Percentiles rank a stretch among this genome's conserved stretches.
These are phyloP conservation scores for Helicoverpa armigera DNA, from an alignment of 1,140 invertebrate species.

Conservation along the genomic window DNA sequence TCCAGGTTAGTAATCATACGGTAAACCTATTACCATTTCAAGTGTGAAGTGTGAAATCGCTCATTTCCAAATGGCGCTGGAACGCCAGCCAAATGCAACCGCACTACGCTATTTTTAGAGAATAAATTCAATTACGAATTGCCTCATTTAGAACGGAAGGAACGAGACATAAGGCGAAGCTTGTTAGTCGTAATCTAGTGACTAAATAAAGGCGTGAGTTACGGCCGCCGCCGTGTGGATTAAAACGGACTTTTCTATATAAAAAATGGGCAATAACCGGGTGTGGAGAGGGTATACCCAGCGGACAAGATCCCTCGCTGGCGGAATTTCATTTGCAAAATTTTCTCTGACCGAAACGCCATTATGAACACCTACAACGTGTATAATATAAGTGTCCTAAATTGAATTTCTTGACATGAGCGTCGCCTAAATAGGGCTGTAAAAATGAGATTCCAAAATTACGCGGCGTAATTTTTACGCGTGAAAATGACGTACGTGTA, in stretches of 20 bases:
- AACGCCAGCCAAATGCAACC: conserved; percentile 50
- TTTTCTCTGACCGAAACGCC: conserved; percentile 62
- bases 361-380: conserved; percentile 56
- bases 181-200: conserved; percentile 68
- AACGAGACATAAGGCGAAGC: conserved; percentile 54
- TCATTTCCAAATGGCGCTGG: conserved; percentile 49
- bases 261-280: conserved; percentile 72
- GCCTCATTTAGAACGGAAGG: conserved; percentile 29
- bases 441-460: conserved; percentile 49
- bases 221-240: conserved; percentile 65
- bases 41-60: conserved; percentile 68
- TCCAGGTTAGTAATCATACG: conserved; percentile 64
- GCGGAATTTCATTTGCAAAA: conserved; percentile 72
- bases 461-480: conserved; percentile 45
- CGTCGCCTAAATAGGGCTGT: conserved; percentile 32
- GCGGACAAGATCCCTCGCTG: conserved; percentile 55
- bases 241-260: conserved; percentile 70
- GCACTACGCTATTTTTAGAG: conserved; percentile 40
- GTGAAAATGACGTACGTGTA: conserved; percentile 48
- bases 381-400: conserved; percentile 55
- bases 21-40: conserved; percentile 60
- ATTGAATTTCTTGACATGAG: conserved; percentile 56
- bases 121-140: conserved; percentile 54
- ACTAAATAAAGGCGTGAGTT: conserved; percentile 73
- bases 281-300: conserved; percentile 56